A percentile compares a stretch with the other conserved stretches of the same genome.
phyloP scores from a whole-genome alignment of 2,888 invertebrate species.

The Helobdella robusta region DNA sequence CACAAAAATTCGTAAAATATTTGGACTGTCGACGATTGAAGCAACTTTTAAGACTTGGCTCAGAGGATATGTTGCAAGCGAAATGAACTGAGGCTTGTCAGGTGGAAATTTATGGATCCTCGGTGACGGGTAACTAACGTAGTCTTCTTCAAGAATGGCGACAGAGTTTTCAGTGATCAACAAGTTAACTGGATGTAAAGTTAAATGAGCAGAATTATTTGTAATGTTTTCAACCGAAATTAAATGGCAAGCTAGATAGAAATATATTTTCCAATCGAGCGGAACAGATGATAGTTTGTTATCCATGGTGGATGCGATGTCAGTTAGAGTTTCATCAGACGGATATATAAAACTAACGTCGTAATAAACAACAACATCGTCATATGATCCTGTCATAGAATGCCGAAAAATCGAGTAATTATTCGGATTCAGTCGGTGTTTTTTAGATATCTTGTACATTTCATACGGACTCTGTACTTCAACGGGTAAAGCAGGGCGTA shows the following conservation, averaged over 20 bases:
- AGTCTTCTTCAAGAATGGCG: slow-evolving; percentile 43
- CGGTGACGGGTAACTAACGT: slow-evolving; percentile 46
- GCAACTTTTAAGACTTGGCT: too few species aligned
- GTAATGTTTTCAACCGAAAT: too few species aligned
- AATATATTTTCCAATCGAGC: too few species aligned
- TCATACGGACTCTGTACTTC: background rate
- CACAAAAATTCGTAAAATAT: too few species aligned
- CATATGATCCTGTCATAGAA: background rate
- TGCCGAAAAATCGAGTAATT: background rate
- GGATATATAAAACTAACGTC: slow-evolving; percentile 2
- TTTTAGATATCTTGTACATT: too few species aligned
- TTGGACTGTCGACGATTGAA: too few species aligned
- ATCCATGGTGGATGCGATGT: slow-evolving; percentile 42
- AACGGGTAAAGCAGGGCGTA: background rate
- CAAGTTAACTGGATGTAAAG: slow-evolving; percentile 37
- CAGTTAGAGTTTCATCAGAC: slow-evolving; percentile 41
- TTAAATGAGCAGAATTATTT: background rate
- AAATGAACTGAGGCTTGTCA: slow-evolving; percentile 38
- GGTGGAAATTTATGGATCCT: slow-evolving; percentile 45
- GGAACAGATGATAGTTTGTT: too few species aligned
- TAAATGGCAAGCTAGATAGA: too few species aligned
- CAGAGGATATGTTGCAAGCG: background rate
- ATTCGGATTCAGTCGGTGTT: too few species aligned
- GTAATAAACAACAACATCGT: background rate
- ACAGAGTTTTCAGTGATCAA: slow-evolving; percentile 42